These are phyloP conservation scores for Characodon lateralis DNA, from an alignment of 2,797 vertebrate genomes.

Conservation along the genomic window DNA sequence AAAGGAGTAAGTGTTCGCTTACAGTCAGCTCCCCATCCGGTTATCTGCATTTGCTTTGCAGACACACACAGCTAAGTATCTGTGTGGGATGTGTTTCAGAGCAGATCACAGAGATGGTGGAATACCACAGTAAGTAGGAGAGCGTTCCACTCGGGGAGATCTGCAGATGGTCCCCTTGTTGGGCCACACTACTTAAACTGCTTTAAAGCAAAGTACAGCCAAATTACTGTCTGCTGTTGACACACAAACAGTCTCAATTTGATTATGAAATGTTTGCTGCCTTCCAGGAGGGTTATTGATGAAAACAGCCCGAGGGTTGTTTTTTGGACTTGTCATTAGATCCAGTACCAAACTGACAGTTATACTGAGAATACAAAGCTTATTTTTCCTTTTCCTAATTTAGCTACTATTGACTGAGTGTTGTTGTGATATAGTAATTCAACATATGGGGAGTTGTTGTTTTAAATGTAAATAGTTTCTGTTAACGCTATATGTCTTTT, in stretches of 20 bases:
- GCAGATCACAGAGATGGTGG: conserved; percentile 65
- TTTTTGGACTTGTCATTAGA: neutral
- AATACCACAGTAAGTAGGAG: conserved; percentile 69
- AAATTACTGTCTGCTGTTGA: conserved; percentile 39
- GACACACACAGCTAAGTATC: conserved; percentile 29
- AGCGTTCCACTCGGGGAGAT: conserved; percentile 58
- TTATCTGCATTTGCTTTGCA: conserved; percentile 60
- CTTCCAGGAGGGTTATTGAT: neutral
- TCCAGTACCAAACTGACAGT: neutral
- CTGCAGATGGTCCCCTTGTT: conserved; percentile 58
- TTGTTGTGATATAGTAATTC: neutral
- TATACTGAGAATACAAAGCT: neutral
- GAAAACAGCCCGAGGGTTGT: neutral
- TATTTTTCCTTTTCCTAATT: neutral
- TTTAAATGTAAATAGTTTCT: too few species aligned
- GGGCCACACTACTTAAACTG: conserved; percentile 28
- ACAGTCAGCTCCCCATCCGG: conserved; percentile 60
- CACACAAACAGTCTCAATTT: conserved; percentile 9
- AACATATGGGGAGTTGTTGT: too few species aligned
- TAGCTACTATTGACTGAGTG: neutral
- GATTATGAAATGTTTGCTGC: conserved; percentile 16
- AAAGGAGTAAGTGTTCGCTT: conserved; percentile 22
- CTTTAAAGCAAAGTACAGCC: conserved; percentile 55
- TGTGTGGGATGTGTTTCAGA: conserved; percentile 61
- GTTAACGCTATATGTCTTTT: neutral